Conservation (phyloP, 1,140 invertebrate species). For the Aleiodes sp. region DNA sequence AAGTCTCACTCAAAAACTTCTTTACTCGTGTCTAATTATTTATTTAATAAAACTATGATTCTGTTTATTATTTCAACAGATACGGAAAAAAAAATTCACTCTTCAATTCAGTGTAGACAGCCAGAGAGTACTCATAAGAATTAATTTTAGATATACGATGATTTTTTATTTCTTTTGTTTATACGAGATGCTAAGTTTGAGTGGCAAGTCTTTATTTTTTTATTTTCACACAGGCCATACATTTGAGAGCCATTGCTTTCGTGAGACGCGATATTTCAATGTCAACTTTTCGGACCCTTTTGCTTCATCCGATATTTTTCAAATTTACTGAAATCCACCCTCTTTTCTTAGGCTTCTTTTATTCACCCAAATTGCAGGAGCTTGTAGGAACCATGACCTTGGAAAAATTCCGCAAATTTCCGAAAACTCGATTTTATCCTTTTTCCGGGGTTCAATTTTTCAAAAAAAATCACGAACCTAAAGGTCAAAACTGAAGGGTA, state of each 20-base stretch:
- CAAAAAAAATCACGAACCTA: not conserved
- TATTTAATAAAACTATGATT: not conserved
- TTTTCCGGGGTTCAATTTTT: not conserved
- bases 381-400: not conserved
- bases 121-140: not conserved
- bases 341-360: not conserved
- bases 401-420: not conserved
- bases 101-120: no score
- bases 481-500: not conserved
- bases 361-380: not conserved
- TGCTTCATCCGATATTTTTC: not conserved
- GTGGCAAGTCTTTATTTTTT: slow-evolving; percentile 14
- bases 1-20: not conserved
- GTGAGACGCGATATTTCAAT: slow-evolving; percentile 5
- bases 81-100: not conserved
- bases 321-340: no score
- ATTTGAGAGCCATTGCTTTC: not conserved
- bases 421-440: not conserved
- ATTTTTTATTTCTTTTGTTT: not conserved
- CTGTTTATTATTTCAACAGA: slow-evolving; percentile 3
- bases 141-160: not conserved
- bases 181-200: not conserved
- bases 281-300: slow-evolving; percentile 1
- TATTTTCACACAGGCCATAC: not conserved
- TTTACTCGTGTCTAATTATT: slow-evolving; percentile 26